Evolutionary conservation across 2,888 invertebrate species (phyloP).

Genomic region (Acrobasis repandana): DNA sequence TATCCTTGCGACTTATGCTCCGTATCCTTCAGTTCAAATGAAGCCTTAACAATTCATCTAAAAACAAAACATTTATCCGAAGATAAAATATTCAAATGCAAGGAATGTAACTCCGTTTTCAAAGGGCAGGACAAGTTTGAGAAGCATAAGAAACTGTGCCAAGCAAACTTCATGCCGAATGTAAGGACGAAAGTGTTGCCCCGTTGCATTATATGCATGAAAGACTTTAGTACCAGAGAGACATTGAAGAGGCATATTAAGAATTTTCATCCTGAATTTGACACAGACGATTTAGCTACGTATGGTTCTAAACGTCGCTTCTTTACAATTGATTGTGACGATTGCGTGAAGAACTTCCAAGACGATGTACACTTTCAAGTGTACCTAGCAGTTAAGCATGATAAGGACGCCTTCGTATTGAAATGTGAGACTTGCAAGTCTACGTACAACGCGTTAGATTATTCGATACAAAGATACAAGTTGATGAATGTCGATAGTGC

Average conservation of each 20-base stretch:
- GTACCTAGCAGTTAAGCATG: constrained; percentile 51
- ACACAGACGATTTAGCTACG: constrained; percentile 57
- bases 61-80: constrained; percentile 61
- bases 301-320: constrained; percentile 46
- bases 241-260: constrained; percentile 67
- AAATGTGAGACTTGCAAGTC: constrained; percentile 52
- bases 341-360: constrained; percentile 59
- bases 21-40: constrained; percentile 58
- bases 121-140: constrained; percentile 64
- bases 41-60: constrained; percentile 56
- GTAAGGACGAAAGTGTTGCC: constrained; percentile 48
- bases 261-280: constrained; percentile 64
- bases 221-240: constrained; percentile 69
- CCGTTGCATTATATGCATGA: constrained; percentile 62
- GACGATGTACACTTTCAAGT: constrained; percentile 47
- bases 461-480: constrained; percentile 55
- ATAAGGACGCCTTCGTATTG: constrained; percentile 51
- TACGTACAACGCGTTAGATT: constrained; percentile 57
- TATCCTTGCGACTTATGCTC: constrained; percentile 66
- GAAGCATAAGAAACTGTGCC: constrained; percentile 51
- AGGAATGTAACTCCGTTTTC: constrained; percentile 63
- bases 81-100: constrained; percentile 67
- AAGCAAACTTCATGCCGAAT: constrained; percentile 41
- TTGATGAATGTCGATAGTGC: constrained; percentile 37
- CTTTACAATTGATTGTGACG: constrained; percentile 56